Evolutionary conservation across 2,888 invertebrate species (phyloP).

Genomic region (Cataglyphis altisquamis): DNA sequence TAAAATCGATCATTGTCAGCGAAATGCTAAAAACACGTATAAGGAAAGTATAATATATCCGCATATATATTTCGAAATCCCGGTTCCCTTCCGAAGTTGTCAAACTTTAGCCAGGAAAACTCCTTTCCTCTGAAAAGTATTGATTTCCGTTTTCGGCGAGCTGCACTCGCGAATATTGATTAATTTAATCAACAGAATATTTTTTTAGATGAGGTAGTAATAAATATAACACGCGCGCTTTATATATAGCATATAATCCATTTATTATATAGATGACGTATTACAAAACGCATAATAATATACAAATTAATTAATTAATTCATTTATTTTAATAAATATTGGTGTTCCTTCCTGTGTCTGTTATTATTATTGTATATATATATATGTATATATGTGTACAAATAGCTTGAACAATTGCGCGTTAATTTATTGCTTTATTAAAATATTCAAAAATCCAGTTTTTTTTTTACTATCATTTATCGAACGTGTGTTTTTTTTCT

Average conservation of each 20-base stretch:
- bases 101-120: neutral
- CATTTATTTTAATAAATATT: neutral
- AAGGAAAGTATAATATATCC: neutral
- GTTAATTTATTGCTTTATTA: slow-evolving; percentile 23
- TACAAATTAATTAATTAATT: slow-evolving; percentile 18
- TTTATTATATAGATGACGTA: neutral
- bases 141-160: neutral
- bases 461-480: neutral
- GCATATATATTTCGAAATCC: neutral
- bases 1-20: neutral
- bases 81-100: neutral
- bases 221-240: neutral
- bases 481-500: neutral
- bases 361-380: neutral
- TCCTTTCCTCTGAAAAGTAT: neutral
- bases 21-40: slow-evolving; percentile 19
- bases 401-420: neutral
- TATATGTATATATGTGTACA: neutral
- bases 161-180: slow-evolving; percentile 17
- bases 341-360: neutral
- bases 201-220: neutral
- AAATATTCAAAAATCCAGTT: neutral
- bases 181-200: neutral
- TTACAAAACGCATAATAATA: neutral
- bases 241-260: neutral